A percentile compares a stretch with the other conserved stretches of the same genome.
These are phyloP conservation scores for Hydropsyche betteni DNA, from an alignment of 2,888 invertebrate species.

Conservation along the genomic window DNA sequence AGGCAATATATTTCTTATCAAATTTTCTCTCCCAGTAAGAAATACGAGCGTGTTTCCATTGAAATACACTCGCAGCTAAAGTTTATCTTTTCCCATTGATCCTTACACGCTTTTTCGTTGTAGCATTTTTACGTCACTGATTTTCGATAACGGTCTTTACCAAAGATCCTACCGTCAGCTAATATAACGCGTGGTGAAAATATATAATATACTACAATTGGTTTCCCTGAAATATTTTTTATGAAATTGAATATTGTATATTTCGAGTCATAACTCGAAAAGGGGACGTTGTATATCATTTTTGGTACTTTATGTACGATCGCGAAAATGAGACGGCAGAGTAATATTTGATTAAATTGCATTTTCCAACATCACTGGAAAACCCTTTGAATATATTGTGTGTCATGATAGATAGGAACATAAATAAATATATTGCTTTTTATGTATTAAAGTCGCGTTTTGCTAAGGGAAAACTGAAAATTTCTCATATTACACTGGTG, in stretches of 20 bases:
- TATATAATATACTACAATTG: no score
- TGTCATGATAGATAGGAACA: conserved; percentile 31
- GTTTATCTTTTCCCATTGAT: not conserved
- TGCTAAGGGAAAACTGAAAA: conserved; percentile 5
- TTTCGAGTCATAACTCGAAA: not conserved
- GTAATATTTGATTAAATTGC: conserved; percentile 26
- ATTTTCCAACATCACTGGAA: conserved; percentile 39
- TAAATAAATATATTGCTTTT: conserved; percentile 29
- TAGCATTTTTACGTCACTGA: conserved; percentile 15
- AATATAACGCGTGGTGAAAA: not conserved
- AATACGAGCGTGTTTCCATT: conserved; percentile 21
- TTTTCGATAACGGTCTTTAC: not conserved
- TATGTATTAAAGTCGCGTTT: conserved; percentile 25
- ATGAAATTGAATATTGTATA: no score
- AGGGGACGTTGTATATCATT: not conserved
- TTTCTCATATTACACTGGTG: conserved; percentile 4
- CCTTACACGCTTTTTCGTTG: not conserved
- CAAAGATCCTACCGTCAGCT: not conserved
- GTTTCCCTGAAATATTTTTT: no score
- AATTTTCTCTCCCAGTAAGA: conserved; percentile 33
- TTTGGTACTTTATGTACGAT: not conserved
- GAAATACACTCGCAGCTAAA: not conserved
- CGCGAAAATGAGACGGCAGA: not conserved
- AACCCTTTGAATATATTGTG: conserved; percentile 41
- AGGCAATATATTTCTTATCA: conserved; percentile 41